These are phyloP conservation scores for Dunckerocampus dactyliophorus DNA, from an alignment of 2,113 vertebrate species.

Conservation along the genomic window DNA sequence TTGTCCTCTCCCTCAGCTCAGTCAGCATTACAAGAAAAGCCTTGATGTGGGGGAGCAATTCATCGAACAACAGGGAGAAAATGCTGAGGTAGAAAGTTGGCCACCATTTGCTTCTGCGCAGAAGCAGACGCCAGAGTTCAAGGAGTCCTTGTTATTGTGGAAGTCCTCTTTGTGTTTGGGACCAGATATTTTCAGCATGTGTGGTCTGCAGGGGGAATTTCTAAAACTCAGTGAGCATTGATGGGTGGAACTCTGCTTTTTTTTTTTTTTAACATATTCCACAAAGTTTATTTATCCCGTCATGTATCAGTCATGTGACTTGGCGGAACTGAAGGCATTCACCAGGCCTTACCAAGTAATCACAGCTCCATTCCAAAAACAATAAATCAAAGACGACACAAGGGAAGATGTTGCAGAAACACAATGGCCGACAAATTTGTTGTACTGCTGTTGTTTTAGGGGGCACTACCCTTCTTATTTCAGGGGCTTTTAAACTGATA, in stretches of 20 bases:
- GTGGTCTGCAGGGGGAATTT: slow-evolving; percentile 15
- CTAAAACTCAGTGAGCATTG: not conserved
- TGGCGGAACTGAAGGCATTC: not conserved
- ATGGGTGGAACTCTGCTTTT: not conserved
- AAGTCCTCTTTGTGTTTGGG: slow-evolving; percentile 14
- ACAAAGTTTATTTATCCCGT: not conserved
- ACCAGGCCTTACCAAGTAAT: not conserved
- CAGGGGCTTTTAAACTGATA: too few species aligned
- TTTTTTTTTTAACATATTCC: not conserved
- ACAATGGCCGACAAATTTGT: too few species aligned
- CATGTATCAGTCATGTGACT: not conserved
- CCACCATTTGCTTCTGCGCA: slow-evolving; percentile 3
- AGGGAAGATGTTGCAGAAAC: not conserved
- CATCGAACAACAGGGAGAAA: slow-evolving; percentile 29
- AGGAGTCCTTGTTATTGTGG: slow-evolving; percentile 6
- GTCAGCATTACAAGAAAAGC: slow-evolving; percentile 40
- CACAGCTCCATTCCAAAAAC: not conserved
- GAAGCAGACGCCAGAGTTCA: slow-evolving; percentile 1
- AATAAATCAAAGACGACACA: not conserved
- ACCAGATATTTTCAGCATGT: slow-evolving; percentile 7
- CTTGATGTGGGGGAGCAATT: slow-evolving; percentile 33
- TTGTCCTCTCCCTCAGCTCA: slow-evolving; percentile 40
- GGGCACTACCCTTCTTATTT: too few species aligned
- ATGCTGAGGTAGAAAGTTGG: not conserved
- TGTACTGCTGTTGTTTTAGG: too few species aligned